These are phyloP conservation scores for Penaeus vannamei DNA, from an alignment of 1,140 invertebrate species.

Conservation along the genomic window DNA sequence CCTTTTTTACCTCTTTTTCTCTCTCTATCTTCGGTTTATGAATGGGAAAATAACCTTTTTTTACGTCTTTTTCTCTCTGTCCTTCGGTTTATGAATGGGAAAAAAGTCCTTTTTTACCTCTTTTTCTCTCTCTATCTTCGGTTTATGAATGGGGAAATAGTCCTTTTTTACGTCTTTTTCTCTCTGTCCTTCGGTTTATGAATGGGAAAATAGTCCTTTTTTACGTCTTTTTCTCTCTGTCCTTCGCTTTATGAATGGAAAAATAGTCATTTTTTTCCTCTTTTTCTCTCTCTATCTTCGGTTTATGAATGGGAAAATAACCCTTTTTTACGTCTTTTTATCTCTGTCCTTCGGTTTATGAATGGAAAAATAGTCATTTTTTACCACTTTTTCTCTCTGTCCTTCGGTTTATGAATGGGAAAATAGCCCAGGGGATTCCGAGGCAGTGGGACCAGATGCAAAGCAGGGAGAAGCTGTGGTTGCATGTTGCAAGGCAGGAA, in stretches of 20 bases:
- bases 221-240: neutral
- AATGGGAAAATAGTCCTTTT: neutral
- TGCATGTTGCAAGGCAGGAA: neutral
- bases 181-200: no score
- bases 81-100: no score
- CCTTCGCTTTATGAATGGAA: neutral
- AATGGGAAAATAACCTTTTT: no score
- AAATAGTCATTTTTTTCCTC: neutral
- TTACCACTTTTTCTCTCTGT: neutral
- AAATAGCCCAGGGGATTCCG: neutral
- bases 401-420: neutral
- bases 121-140: no score
- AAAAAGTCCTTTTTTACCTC: no score
- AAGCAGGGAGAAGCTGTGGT: neutral
- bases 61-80: no score
- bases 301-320: no score
- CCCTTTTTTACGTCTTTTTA: neutral
- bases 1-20: no score
- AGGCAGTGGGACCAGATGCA: no score
- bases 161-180: no score
- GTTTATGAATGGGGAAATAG: no score
- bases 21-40: no score
- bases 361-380: neutral
- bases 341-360: neutral
- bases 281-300: neutral